A percentile compares a stretch with the other conserved stretches of the same genome.
phyloP scores from a whole-genome alignment of 1,140 invertebrate genomes.

The Procambarus virginalis region DNA sequence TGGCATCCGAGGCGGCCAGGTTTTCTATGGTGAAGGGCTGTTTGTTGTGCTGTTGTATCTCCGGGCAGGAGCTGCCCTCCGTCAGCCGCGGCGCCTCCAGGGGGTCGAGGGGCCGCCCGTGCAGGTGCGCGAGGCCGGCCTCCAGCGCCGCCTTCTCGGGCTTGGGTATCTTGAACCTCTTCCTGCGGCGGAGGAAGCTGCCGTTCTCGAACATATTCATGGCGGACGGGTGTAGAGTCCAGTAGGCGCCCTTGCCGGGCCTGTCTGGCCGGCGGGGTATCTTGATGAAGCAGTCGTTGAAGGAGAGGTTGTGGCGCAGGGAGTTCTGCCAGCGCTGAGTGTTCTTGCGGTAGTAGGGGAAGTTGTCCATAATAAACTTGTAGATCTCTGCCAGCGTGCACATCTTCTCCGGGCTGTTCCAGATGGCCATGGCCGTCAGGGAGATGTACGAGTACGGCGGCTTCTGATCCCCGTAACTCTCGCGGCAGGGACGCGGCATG shows the following conservation, averaged over 20 bases:
- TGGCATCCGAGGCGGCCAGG: conserved; percentile 57
- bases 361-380: conserved; percentile 67
- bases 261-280: conserved; percentile 55
- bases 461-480: conserved; percentile 63
- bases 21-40: conserved; percentile 58
- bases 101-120: conserved; percentile 44
- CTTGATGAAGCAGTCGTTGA: conserved; percentile 67
- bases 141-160: conserved; percentile 59
- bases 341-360: conserved; percentile 66
- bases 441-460: conserved; percentile 64
- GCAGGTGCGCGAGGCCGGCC: conserved; percentile 54
- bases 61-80: conserved; percentile 35
- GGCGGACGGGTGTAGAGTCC: conserved; percentile 60
- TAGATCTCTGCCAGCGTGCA: conserved; percentile 62
- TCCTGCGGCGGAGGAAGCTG: conserved; percentile 58
- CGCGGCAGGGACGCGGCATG: conserved; percentile 57
- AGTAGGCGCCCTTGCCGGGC: conserved; percentile 64
- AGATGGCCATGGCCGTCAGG: conserved; percentile 63
- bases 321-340: conserved; percentile 66
- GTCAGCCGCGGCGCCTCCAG: conserved; percentile 56
- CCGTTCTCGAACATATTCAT: conserved; percentile 66
- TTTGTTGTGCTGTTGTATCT: conserved; percentile 39
- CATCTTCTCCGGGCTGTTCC: conserved; percentile 62
- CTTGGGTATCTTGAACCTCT: conserved; percentile 59
- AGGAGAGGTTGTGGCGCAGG: conserved; percentile 64